Evolutionary conservation across 2,113 vertebrate species (phyloP).

Genomic region (Puffinus mauretanicus): DNA sequence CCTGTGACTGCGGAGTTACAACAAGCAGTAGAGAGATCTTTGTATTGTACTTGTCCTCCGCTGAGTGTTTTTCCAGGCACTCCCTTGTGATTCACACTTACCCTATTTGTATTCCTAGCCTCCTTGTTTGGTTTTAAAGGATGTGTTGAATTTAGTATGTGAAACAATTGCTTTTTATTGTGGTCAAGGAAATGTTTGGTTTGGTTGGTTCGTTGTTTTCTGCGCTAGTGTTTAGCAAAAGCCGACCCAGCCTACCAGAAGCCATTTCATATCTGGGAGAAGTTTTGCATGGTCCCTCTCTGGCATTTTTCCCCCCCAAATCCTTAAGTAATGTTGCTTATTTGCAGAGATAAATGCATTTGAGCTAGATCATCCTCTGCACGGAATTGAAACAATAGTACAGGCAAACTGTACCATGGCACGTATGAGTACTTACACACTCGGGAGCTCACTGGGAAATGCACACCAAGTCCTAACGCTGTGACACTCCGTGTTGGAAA

Average conservation of each 20-base stretch:
- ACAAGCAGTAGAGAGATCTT: background rate
- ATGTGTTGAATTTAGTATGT: background rate
- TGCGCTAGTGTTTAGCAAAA: background rate
- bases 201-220: background rate
- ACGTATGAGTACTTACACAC: background rate
- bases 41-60: fast-evolving
- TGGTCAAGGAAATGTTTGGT: background rate
- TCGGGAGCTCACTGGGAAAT: background rate
- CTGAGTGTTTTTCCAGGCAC: background rate
- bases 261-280: background rate
- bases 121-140: background rate
- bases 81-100: background rate
- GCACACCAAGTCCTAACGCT: background rate
- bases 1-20: fast-evolving
- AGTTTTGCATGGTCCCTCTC: background rate
- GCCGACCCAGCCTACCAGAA: background rate
- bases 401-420: background rate
- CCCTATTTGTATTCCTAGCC: background rate
- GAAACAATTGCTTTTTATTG: background rate
- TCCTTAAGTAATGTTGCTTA: background rate
- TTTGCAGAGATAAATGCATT: background rate
- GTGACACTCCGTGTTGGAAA: background rate
- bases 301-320: background rate
- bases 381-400: background rate
- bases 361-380: background rate